phyloP scores from a whole-genome alignment of 2,888 invertebrate species.

The Esperia sulphurella region DNA sequence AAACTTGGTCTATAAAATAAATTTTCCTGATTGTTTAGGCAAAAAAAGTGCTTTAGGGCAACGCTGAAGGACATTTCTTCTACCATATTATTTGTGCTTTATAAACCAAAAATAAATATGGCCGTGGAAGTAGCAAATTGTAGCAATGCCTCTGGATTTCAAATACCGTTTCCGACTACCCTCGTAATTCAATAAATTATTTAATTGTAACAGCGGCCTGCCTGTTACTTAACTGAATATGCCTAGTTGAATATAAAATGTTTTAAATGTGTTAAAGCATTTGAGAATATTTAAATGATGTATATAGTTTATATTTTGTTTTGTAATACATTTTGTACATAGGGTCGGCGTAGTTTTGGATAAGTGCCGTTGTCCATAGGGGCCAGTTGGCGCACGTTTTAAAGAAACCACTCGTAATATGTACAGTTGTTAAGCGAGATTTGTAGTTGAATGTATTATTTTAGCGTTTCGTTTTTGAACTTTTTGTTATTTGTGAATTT shows the following conservation, averaged over 20 bases:
- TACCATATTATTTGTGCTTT: too few species aligned
- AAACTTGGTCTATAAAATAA: too few species aligned
- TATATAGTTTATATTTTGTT: slow-evolving; percentile 79
- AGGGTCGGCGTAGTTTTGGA: slow-evolving; percentile 47
- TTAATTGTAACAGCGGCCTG: slow-evolving; percentile 44
- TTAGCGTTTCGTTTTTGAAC: slow-evolving; percentile 68
- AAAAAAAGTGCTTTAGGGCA: too few species aligned
- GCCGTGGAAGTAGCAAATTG: too few species aligned
- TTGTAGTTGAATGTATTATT: slow-evolving; percentile 73
- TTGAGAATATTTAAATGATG: slow-evolving; percentile 78
- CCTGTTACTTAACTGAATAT: slow-evolving; percentile 59
- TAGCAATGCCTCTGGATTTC: too few species aligned
- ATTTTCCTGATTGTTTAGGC: too few species aligned
- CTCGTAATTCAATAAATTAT: slow-evolving; percentile 46
- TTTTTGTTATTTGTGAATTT: slow-evolving; percentile 82
- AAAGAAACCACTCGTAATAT: slow-evolving; percentile 76
- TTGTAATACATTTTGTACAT: slow-evolving; percentile 73
- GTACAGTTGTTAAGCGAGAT: slow-evolving; percentile 77
- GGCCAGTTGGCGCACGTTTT: slow-evolving; percentile 64
- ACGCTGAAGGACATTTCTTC: too few species aligned
- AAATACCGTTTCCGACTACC: slow-evolving; percentile 10
- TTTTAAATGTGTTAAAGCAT: slow-evolving; percentile 79
- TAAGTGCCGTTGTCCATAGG: slow-evolving; percentile 65
- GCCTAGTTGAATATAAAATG: slow-evolving; percentile 77
- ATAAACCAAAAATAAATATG: too few species aligned